These are phyloP conservation scores for Pecten maximus DNA, from an alignment of 2,888 invertebrate species.

Conservation along the genomic window DNA sequence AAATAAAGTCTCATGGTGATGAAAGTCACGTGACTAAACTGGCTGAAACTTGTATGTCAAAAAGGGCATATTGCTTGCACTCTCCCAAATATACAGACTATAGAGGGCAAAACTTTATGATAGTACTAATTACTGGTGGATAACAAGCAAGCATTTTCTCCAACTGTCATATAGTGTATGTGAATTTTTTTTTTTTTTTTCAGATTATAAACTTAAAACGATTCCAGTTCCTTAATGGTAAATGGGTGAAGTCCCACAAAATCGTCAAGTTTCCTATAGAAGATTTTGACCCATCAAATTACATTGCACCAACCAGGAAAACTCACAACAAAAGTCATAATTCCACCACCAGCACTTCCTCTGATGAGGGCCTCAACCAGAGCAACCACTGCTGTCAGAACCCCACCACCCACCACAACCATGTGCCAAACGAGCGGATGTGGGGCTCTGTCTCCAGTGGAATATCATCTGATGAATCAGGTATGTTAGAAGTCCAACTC, in stretches of 20 bases:
- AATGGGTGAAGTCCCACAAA: constrained; percentile 97
- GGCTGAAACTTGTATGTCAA: no score
- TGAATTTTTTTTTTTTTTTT: constrained; percentile 52
- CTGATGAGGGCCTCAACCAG: constrained; percentile 48
- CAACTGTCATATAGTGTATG: neutral
- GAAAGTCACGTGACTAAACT: no score
- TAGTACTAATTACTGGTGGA: no score
- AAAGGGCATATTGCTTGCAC: no score
- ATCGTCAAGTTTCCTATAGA: constrained; percentile 94
- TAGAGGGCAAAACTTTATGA: no score
- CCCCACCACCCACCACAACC: constrained; percentile 47
- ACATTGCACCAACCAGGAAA: constrained; percentile 86
- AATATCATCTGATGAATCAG: neutral
- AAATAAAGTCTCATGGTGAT: no score
- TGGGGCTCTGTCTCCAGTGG: constrained; percentile 37
- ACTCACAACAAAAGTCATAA: constrained; percentile 50
- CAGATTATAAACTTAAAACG: constrained; percentile 96
- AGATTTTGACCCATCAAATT: constrained; percentile 93
- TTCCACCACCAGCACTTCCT: constrained; percentile 51
- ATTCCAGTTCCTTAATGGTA: constrained; percentile 94
- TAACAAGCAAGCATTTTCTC: neutral
- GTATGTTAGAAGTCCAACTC: neutral
- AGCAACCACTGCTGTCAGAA: constrained; percentile 51
- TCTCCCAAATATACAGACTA: no score
- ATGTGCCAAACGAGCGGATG: constrained; percentile 47